Evolutionary conservation across 2,888 invertebrate species (phyloP), one percentile per base, ranked within the genome.

Genomic region (Leptopilina myrica): DNA sequence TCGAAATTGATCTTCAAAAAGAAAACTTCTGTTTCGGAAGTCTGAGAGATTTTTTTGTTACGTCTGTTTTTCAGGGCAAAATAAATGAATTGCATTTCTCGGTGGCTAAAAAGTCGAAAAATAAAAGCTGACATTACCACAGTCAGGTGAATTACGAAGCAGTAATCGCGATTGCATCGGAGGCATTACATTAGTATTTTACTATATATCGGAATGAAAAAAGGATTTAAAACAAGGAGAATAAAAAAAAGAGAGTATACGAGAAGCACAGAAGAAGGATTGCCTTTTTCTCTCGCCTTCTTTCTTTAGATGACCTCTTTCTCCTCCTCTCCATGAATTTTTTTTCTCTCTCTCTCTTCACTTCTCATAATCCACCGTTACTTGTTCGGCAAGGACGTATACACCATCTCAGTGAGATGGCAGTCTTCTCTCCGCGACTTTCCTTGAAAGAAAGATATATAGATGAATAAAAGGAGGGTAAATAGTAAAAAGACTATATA

Each of bases 121-220:
- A 83, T 80, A 80, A 83, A 84, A 84, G 82, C 81, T 80, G 81
- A 69, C 77, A 81, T 80, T 84, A 80, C 76, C 78, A 65, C 75
- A 67, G 43, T 64, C 67, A 76, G 66, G 20, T 49, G 76, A 76
- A 33, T 64, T 62, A 64, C 66, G 76, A 73, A 56, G 53, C 69
- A 56, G 76, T 66, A 80, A 73, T 78, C 77, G 76, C 78, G 80
- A 84, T 82, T 84, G 78, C 81, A 76, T 66, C 78, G 67, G 64
- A 77, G 79, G 78, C 76, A 83, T 84, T 81, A 80, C 79, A 64
- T 75, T 75, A 40, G 65, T 33, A 33, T 77, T 80, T 69, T 59
- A 7, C 14, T n/a, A 33, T 56, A 59, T 59, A n/a, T 59, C 59
- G 49, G 14, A 69, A 8, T 43, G 69, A 9, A 53, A 73, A n/a